Evolutionary conservation across 2,888 invertebrate species (phyloP), one percentile per base, ranked within the genome.

Genomic region (Anarsia innoxiella): DNA sequence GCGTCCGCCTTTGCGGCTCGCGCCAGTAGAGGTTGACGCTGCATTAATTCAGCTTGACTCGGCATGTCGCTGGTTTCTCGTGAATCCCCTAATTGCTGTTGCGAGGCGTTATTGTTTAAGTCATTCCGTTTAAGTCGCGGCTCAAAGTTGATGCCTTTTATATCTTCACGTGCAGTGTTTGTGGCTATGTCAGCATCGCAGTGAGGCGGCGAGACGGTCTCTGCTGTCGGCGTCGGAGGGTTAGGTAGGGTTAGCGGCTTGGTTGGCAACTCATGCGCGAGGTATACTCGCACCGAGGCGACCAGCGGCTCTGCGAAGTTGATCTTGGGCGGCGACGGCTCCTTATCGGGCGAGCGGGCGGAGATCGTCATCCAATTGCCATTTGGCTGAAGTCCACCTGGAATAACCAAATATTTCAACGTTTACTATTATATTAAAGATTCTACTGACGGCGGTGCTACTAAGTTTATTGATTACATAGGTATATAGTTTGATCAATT

Each of bases 321-420:
- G 48, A 79, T 73, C 64, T 68, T 62, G 23, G 76, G 75, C 35
- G 78, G 78, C 47, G 80, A 54, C 29, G 75, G 68, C 66, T 75
- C 75, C 62, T 76, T 69, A 42, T 74, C 76, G 46, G 76, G 74
- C 41, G 76, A 75, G 53, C 76, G 78, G 39, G 73, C 65, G 37
- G 84, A 78, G 65, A 86, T 76, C 62, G 84, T 85, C 85, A 85
- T 86, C 84, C 86, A 86, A 71, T 84, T 84, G 74, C 82, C 77
- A 72, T 77, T 67, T 44, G 77, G 61, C 52, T 74, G 80, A 60
- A 77, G 66, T 46, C 75, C 65, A 46, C 85, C 85, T 86, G 85
- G 37, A 86, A 86, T 51, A 32, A 40, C n/a, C n/a, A n/a, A n/a
- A n/a, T n/a, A n/a, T n/a, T n/a, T n/a, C n/a, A n/a, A n/a, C n/a